phyloP scores from a whole-genome alignment of 2,113 vertebrate species.

The Leiothrix lutea region DNA sequence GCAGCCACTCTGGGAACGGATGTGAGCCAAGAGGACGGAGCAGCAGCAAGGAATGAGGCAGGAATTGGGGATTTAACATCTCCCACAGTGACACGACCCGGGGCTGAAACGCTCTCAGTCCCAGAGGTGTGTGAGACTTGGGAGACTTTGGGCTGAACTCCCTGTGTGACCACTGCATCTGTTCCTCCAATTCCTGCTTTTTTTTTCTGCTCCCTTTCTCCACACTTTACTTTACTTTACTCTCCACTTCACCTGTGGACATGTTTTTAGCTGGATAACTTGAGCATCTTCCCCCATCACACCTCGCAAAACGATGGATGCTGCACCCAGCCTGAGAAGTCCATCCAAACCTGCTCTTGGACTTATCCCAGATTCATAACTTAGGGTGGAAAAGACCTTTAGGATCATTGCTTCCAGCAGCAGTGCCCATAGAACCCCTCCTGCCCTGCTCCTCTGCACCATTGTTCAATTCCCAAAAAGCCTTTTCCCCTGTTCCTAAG shows the following conservation, averaged over 20 bases:
- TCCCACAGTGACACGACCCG: accelerated
- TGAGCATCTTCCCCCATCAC: not conserved
- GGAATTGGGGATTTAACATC: not conserved
- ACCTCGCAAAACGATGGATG: accelerated
- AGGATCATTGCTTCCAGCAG: not conserved
- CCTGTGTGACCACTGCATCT: accelerated
- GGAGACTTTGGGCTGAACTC: not conserved
- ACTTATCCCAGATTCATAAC: not conserved
- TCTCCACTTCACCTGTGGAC: not conserved
- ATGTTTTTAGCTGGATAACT: not conserved
- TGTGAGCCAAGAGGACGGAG: accelerated
- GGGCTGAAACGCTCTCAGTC: not conserved
- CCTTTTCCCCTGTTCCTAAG: not conserved
- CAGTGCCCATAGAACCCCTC: not conserved
- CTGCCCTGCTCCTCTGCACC: not conserved
- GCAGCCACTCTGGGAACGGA: not conserved
- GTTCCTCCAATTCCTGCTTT: not conserved
- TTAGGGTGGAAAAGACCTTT: not conserved
- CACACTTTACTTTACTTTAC: too few species aligned
- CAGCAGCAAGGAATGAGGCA: accelerated
- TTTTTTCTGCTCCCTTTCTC: not conserved
- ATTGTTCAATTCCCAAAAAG: not conserved
- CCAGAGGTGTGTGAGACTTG: not conserved
- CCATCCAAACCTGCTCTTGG: accelerated
- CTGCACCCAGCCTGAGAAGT: not conserved